A percentile compares a stretch with the other conserved stretches of the same genome.
phyloP scores from a whole-genome alignment of 2,113 vertebrate genomes.

The Urocynchramus pylzowi region DNA sequence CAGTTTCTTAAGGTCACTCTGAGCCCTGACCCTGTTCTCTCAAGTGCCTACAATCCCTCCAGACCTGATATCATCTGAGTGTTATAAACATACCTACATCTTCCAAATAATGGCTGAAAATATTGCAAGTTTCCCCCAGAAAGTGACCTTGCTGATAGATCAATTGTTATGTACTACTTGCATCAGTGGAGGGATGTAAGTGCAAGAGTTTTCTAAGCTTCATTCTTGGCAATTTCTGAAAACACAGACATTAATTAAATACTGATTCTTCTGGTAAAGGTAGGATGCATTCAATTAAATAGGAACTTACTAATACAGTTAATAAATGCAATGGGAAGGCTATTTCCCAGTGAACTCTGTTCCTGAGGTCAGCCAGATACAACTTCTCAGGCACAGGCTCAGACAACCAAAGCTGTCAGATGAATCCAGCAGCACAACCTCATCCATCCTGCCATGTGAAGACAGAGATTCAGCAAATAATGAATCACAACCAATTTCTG shows the following conservation, averaged over 20 bases:
- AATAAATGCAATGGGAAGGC: not conserved
- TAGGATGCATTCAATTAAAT: not conserved
- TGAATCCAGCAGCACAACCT: not conserved
- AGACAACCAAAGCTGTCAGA: not conserved
- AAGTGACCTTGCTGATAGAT: not conserved
- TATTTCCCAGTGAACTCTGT: not conserved
- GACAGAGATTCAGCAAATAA: constrained; percentile 4
- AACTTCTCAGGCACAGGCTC: not conserved
- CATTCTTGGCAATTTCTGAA: not conserved
- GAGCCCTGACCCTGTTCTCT: not conserved
- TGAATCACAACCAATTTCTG: not conserved
- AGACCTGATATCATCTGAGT: not conserved
- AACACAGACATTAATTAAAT: not conserved
- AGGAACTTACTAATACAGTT: not conserved
- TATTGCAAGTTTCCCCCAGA: not conserved
- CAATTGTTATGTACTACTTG: not conserved
- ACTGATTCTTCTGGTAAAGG: not conserved
- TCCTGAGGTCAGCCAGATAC: not conserved
- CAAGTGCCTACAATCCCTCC: not conserved
- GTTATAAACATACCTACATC: not conserved
- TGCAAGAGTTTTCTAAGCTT: not conserved
- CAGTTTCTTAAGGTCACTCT: not conserved
- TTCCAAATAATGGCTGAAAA: not conserved
- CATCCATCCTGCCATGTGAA: not conserved
- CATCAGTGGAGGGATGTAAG: not conserved